phyloP scores from a whole-genome alignment of 23 tunicate genomes.

The Clavelina lepadiformis region DNA sequence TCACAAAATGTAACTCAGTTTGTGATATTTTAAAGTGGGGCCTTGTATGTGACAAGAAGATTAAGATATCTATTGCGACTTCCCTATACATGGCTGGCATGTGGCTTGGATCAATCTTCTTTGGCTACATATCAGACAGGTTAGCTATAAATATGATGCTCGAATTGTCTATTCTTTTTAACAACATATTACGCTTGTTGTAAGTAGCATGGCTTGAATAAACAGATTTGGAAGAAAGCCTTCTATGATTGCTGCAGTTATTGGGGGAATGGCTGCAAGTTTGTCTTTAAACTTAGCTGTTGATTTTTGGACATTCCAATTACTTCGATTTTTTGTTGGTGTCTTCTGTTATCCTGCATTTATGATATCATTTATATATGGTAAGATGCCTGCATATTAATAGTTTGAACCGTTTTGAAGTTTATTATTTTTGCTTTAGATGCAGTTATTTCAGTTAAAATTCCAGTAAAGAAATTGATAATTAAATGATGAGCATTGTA shows the following conservation, averaged over 20 bases:
- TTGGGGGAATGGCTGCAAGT: not conserved
- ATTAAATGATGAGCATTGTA: too few species aligned
- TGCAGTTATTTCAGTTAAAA: not conserved
- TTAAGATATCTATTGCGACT: not conserved
- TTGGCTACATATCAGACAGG: slow-evolving; percentile 12
- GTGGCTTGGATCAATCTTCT: slow-evolving; percentile 11
- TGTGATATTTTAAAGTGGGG: too few species aligned
- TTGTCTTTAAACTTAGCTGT: not conserved
- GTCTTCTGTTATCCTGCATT: slow-evolving; percentile 1
- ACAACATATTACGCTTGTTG: too few species aligned
- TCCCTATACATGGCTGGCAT: slow-evolving; percentile 13
- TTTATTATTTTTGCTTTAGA: not conserved
- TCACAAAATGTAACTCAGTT: too few species aligned
- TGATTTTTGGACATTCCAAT: not conserved
- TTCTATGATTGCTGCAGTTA: not conserved
- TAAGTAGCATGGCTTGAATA: too few species aligned
- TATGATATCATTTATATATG: slow-evolving; percentile 15
- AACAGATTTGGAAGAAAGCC: slow-evolving; percentile 9
- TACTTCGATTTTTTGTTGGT: not conserved
- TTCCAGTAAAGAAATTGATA: too few species aligned
- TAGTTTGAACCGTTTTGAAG: too few species aligned
- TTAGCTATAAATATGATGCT: not conserved
- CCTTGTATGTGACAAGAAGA: slow-evolving; percentile 5
- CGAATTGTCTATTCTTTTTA: too few species aligned
- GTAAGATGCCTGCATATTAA: not conserved